Evolutionary conservation across 2,797 vertebrate species (phyloP), one percentile per base, ranked within the genome.

Genomic region (Enteromius argenteus): DNA sequence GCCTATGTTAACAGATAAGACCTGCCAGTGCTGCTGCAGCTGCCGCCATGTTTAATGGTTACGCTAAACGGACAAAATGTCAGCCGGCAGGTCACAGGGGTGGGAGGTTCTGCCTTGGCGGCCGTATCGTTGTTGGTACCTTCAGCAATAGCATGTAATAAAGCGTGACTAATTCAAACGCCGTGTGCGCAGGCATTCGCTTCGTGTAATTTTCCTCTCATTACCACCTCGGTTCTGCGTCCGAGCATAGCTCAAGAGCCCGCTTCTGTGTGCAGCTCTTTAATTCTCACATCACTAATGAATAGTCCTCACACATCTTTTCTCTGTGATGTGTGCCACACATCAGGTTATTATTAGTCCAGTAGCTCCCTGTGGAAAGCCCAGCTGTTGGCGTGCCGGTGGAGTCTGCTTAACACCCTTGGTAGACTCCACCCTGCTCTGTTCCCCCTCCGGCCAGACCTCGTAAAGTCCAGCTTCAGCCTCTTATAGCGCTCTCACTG

Each of bases 401-500:
- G 60, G 39, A 72, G 53, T 58, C 37, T 64, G 79, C 66, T 67
- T 69, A 81, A 74, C 76, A 77, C 67, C 46, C 58, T 72, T 84
- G 49, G 83, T 69, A 81, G 51, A 66, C 68, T 64, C 81, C 85
- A 72, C 80, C 66, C 64, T 80, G 51, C 44, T 56, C 44, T 27
- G 56, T 75, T 66, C 42, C 9, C 77, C 77, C 60, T 85, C 80
- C 19, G 68, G 76, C 68, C 84, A 66, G 72, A 69, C 76, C 81
- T 80, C 67, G 81, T 77, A 88, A 89, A 81, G 79, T 86, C 81
- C 17, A 76, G 42, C 72, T 85, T 83, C 81, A 80, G 84, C 88
- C 89, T 86, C 88, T 87, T 89, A 85, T 87, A 84, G 84, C 74
- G 86, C 86, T 87, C 83, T 87, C 86, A 37, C 60, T 80, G 86